Conservation (phyloP, 2,888 invertebrate species). For the Melieria omissa region DNA sequence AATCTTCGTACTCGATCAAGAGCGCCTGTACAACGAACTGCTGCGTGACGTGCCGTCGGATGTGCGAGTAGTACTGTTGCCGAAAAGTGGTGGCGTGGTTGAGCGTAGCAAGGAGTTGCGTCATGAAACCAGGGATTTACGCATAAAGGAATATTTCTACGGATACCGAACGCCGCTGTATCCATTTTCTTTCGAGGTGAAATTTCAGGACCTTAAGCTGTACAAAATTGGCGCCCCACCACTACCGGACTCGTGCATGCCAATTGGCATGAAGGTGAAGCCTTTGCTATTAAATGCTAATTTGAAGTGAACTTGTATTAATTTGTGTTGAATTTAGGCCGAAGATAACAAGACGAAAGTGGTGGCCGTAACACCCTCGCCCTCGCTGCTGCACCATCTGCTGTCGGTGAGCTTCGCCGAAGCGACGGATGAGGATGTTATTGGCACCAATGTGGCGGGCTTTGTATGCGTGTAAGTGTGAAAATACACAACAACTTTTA, state of each 20-base stretch:
- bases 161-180: constrained; percentile 84
- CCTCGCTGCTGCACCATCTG: constrained; percentile 85
- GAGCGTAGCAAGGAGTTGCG: constrained; percentile 81
- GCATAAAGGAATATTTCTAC: constrained; percentile 95
- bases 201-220: constrained; percentile 88
- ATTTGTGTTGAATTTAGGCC: constrained; percentile 46
- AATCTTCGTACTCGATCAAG: constrained; percentile 95
- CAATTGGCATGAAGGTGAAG: constrained; percentile 86
- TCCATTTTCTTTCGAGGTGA: constrained; percentile 94
- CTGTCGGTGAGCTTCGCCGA: constrained; percentile 90
- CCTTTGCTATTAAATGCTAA: constrained; percentile 50
- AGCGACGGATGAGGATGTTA: constrained; percentile 83
- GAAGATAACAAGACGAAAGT: constrained; percentile 92
- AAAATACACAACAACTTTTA: background rate
- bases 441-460: constrained; percentile 88
- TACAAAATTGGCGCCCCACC: constrained; percentile 95
- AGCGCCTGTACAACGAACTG: constrained; percentile 93
- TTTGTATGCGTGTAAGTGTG: constrained; percentile 89
- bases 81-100: constrained; percentile 97
- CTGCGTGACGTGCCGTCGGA: constrained; percentile 92
- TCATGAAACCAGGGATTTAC: constrained; percentile 79
- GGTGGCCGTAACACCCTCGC: constrained; percentile 81
- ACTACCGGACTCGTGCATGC: constrained; percentile 95
- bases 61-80: constrained; percentile 90
- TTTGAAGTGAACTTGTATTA: background rate